Evolutionary conservation across 2,888 invertebrate species (phyloP), one percentile per base, ranked within the genome.

Genomic region (Stratiomys singularior): DNA sequence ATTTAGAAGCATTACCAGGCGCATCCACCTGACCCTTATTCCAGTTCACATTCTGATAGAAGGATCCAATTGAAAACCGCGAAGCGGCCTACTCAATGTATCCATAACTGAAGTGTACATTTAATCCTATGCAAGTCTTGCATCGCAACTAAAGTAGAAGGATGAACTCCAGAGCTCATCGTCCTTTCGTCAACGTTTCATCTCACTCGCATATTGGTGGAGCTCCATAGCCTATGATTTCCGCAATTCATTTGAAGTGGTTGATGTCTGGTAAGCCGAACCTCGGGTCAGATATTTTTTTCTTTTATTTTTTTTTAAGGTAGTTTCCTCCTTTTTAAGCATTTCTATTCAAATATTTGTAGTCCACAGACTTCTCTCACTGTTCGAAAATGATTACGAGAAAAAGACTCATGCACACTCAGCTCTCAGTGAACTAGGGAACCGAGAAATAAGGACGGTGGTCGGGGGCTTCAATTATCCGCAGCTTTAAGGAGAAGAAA

Each of bases 361-460:
- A 5, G 4, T 67, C n/a, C 28, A 11, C 64, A 30, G 64, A 27
- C 64, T 28, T 28, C 18, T 44, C n/a, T 27, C 15, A 13, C 69
- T 18, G 27, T 69, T 69, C 47, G 69, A 69, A 69, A 69, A 69
- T 69, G 25, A 69, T 69, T 69, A 69, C 69, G 69, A 69, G 69
- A 69, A 69, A 69, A n/a, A 69, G 47, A 27, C 58, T 74, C 60
- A 74, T 74, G 74, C 74, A 74, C 78, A 74, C 30, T 44, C 52
- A 52, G 21, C 77, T 79, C 79, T 79, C 76, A 60, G 58, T n/a
- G 71, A 79, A 79, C 79, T 78, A 72, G 66, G 58, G 76, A 76
- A 79, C 56, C 79, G 72, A 72, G 76, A 77, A 76, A 79, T 79
- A 79, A 76, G 76, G 67, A 77, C 77, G 66, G 78, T n/a, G n/a